Percentiles rank a stretch among this genome's conserved stretches.
Conservation (phyloP, 1,140 invertebrate species). For the Lepidotrigona ventralis region DNA sequence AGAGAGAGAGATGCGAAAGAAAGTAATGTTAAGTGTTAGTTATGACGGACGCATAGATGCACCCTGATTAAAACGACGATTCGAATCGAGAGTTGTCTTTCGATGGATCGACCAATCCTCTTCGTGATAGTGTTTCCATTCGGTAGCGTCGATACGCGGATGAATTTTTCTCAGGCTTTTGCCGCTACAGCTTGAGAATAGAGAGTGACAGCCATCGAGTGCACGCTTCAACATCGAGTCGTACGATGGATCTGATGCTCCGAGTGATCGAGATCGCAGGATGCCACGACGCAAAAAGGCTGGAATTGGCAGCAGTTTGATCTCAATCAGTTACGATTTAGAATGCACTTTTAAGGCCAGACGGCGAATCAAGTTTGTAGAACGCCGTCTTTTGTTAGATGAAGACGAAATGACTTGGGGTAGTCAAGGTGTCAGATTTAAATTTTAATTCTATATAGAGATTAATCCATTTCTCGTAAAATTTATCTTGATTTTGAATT, state of each 20-base stretch:
- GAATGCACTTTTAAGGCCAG: slow-evolving; percentile 3
- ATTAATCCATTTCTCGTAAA: not conserved
- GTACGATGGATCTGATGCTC: slow-evolving; percentile 12
- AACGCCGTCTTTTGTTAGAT: not conserved
- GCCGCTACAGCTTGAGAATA: not conserved
- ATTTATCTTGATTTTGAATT: too few relatives aligned
- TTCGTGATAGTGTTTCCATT: not conserved
- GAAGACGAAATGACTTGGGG: not conserved
- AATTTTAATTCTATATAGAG: not conserved
- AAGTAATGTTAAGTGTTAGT: slow-evolving; percentile 35
- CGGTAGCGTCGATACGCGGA: slow-evolving; percentile 33
- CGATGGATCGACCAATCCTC: not conserved
- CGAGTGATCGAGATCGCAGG: slow-evolving; percentile 11
- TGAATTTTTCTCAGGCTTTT: slow-evolving; percentile 32
- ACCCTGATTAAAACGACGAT: not conserved
- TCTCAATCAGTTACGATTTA: slow-evolving; percentile 3
- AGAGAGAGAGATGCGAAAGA: not conserved
- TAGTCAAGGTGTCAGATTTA: not conserved
- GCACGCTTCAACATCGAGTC: not conserved
- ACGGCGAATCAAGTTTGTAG: not conserved
- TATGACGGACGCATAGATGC: slow-evolving; percentile 44
- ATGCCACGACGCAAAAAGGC: not conserved
- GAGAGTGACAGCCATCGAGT: slow-evolving; percentile 41
- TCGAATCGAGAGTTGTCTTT: slow-evolving; percentile 2
- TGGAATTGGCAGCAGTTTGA: not conserved